Conservation (phyloP, 1,140 invertebrate species). For the Drosophila arizonae region DNA sequence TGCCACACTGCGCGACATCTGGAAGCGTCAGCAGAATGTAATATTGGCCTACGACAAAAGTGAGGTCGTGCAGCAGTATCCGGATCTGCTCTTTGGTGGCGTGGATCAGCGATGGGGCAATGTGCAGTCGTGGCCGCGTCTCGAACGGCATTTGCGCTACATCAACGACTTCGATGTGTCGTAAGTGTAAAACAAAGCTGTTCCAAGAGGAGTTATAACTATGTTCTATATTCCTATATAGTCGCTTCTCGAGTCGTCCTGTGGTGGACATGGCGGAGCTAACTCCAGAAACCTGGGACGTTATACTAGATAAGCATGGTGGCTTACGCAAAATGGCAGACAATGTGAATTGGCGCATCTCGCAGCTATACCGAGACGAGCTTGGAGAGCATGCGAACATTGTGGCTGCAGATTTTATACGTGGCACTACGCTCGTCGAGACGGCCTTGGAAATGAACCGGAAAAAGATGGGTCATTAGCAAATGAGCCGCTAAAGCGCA, state of each 20-base stretch:
- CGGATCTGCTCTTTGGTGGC: slow-evolving; percentile 59
- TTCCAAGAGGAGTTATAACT: background rate
- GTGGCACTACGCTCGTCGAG: slow-evolving; percentile 85
- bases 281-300: slow-evolving; percentile 84
- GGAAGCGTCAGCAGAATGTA: slow-evolving; percentile 84
- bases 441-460: slow-evolving; percentile 85
- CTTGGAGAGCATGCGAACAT: slow-evolving; percentile 85
- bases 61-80: slow-evolving; percentile 70
- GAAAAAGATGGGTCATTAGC: slow-evolving; percentile 42
- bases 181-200: slow-evolving; percentile 54
- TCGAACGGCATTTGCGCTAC: slow-evolving; percentile 83
- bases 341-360: slow-evolving; percentile 85
- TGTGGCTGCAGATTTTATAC: slow-evolving; percentile 86
- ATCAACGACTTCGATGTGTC: slow-evolving; percentile 68
- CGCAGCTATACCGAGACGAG: slow-evolving; percentile 84
- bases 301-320: slow-evolving; percentile 84
- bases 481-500: no score
- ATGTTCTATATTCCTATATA: slow-evolving; percentile 2
- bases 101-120: slow-evolving; percentile 86
- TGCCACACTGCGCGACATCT: slow-evolving; percentile 84
- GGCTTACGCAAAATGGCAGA: slow-evolving; percentile 85
- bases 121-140: slow-evolving; percentile 83
- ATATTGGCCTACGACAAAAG: slow-evolving; percentile 85
- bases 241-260: slow-evolving; percentile 79
- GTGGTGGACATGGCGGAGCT: slow-evolving; percentile 87